phyloP scores from a whole-genome alignment of 2,113 vertebrate species.

The Phoxinus phoxinus region DNA sequence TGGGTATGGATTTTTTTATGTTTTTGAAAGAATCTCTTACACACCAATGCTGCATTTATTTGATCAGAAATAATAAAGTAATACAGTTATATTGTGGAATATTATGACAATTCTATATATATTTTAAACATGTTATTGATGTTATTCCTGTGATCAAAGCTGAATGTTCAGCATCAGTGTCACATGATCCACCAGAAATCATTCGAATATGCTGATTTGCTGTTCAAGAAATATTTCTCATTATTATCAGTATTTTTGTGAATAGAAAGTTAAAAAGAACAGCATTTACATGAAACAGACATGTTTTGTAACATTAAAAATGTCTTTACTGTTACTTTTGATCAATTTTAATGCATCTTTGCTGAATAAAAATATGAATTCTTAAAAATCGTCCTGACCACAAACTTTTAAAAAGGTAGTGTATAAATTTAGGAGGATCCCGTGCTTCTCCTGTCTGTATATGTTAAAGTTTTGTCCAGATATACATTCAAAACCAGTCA shows the following conservation, averaged over 20 bases:
- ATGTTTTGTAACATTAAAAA: no score
- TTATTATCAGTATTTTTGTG: not conserved
- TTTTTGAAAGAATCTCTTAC: not conserved
- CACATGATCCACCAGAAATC: not conserved
- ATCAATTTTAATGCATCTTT: no score
- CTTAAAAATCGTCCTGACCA: no score
- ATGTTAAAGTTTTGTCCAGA: not conserved
- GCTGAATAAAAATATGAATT: no score
- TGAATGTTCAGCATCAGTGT: not conserved
- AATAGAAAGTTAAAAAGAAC: no score
- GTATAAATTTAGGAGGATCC: not conserved
- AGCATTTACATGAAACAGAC: no score
- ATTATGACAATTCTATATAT: not conserved
- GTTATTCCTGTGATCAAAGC: not conserved
- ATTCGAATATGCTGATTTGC: not conserved
- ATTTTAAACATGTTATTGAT: not conserved
- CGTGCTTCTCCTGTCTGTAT: not conserved
- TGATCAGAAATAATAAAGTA: not conserved
- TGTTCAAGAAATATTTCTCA: not conserved
- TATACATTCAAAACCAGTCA: not conserved
- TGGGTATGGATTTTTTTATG: not conserved
- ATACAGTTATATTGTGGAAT: not conserved
- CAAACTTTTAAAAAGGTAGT: no score
- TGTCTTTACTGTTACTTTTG: no score
- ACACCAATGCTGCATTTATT: not conserved